A percentile compares a stretch with the other conserved stretches of the same genome.
Evolutionary conservation across 2,888 invertebrate genomes (phyloP).

Genomic region (Ashinkailepas kermadecensis): DNA sequence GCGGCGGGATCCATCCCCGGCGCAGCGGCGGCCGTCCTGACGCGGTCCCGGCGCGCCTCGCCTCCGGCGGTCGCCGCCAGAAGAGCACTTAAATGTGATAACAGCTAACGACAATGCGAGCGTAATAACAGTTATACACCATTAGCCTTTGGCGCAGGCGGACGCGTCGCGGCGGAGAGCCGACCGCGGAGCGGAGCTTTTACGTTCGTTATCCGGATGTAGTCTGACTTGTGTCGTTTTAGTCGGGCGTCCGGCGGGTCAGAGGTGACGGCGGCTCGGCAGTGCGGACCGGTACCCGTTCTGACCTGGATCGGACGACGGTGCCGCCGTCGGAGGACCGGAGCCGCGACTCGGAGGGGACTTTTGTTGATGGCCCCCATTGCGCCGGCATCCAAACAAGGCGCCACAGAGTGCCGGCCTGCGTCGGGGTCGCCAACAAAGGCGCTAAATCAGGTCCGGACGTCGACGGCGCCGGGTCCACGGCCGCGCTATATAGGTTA

Average conservation of each 20-base stretch:
- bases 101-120: background rate
- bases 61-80: background rate
- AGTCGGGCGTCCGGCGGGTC: background rate
- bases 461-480: background rate
- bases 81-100: background rate
- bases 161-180: background rate
- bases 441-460: background rate
- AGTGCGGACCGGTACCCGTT: background rate
- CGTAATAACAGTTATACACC: conserved; percentile 14
- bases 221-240: background rate
- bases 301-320: background rate
- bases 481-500: conserved; percentile 4
- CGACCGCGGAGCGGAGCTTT: background rate
- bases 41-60: background rate
- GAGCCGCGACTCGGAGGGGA: background rate
- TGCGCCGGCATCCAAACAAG: background rate
- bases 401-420: background rate
- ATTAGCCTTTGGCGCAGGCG: background rate
- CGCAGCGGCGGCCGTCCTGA: background rate
- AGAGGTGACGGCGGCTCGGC: background rate
- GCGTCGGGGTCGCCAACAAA: background rate
- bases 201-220: background rate
- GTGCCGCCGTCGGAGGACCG: background rate
- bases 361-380: background rate
- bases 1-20: too few species aligned